Evolutionary conservation across 2,888 invertebrate species (phyloP).

Genomic region (Oligia fasciuncula): DNA sequence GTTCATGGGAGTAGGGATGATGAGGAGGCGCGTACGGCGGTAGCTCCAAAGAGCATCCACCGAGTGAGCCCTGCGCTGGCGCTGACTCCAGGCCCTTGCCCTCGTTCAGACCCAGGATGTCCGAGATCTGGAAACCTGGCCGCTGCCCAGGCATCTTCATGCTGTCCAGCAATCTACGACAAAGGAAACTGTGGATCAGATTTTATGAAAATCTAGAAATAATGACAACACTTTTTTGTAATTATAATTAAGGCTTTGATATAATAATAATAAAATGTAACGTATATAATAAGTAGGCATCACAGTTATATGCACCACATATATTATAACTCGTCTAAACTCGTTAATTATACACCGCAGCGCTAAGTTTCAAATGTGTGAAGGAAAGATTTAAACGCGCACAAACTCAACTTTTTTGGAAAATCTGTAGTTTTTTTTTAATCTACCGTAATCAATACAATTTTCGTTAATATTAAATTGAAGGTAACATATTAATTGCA

Average conservation of each 20-base stretch:
- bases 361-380: constrained; percentile 1
- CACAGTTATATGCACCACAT: not conserved
- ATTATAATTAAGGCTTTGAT: not conserved
- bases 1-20: constrained; percentile 83
- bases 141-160: constrained; percentile 95
- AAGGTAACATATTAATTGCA: not conserved
- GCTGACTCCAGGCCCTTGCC: constrained; percentile 86
- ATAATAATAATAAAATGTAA: not conserved
- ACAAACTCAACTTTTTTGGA: not conserved
- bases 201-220: constrained; percentile 20
- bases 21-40: constrained; percentile 84
- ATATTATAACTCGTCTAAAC: not conserved
- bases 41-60: constrained; percentile 80
- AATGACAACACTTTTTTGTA: not conserved
- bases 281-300: not conserved
- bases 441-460: too few species aligned
- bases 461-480: not conserved
- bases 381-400: constrained; percentile 70
- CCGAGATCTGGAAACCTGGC: constrained; percentile 97
- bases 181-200: constrained; percentile 55
- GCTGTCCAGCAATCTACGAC: constrained; percentile 93
- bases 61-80: constrained; percentile 74
- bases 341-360: not conserved
- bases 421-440: not conserved
- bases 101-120: constrained; percentile 97